Evolutionary conservation across 2,113 vertebrate species (phyloP).

Genomic region (Orycteropus afer): DNA sequence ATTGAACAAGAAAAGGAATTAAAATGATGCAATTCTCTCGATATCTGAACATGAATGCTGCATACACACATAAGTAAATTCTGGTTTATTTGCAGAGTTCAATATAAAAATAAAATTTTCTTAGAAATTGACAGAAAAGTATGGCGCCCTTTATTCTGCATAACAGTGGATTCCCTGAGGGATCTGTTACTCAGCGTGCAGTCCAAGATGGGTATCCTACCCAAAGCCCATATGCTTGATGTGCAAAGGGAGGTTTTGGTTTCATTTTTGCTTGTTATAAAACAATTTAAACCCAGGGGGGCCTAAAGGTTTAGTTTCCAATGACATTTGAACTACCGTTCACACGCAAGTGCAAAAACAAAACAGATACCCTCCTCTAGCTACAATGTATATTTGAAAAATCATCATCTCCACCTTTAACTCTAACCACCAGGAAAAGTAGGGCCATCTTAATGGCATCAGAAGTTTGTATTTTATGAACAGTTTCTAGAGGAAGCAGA

Average conservation of each 20-base stretch:
- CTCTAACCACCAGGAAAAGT: neutral
- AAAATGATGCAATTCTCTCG: neutral
- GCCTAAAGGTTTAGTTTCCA: constrained; percentile 13
- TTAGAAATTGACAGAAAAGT: constrained; percentile 16
- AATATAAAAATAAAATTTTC: neutral
- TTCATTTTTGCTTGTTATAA: neutral
- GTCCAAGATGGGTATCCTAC: neutral
- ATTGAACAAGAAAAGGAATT: neutral
- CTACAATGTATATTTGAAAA: neutral
- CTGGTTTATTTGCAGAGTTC: constrained; percentile 16
- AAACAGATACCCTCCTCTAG: neutral
- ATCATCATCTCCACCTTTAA: neutral
- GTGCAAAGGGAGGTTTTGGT: neutral
- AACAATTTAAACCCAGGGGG: neutral
- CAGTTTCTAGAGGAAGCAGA: neutral
- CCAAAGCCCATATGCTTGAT: neutral
- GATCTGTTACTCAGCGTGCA: neutral
- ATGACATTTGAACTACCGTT: constrained; percentile 1
- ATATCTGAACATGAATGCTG: neutral
- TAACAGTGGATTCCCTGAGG: neutral
- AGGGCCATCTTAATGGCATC: neutral
- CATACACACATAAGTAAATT: neutral
- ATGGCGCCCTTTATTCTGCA: neutral
- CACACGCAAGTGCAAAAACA: neutral
- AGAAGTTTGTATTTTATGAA: neutral